Base-by-base conservation (phyloP, 1,140 invertebrate genomes). In the Drosophila littoralis region DNA sequence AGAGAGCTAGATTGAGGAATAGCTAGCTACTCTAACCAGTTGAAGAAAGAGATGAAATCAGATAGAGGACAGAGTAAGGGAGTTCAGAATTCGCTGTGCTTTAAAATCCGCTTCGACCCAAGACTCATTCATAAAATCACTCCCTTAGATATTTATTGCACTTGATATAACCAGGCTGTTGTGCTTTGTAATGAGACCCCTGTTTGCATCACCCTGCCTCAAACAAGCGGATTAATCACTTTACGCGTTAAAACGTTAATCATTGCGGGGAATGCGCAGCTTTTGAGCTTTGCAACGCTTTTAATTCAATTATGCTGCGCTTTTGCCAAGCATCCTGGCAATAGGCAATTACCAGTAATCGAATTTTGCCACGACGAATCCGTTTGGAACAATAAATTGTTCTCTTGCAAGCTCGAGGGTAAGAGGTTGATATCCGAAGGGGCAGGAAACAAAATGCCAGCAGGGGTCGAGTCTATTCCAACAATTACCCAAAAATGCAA, bases 381-480 rank as follows among this genome's bases (percentile, higher is more conserved):
- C 82, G 82, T 77, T 86, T 86, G 78, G 75, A 85, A 86, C 81
- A 85, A 85, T 85, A 86, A 86, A 85, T 86, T 86, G 73, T 70
- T 75, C 63, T 40, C 55, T 61, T 40, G 48, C 22, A 67, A 42
- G 58, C 51, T 45, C 45, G 10, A 33, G 22, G 22, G 22, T 28
- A 28, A 0, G 13, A 12, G 15, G 70, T n/a, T 13, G 10, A n/a
- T 12, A 9, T n/a, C 33, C 51, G 65, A 58, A 40, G 8, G 13
- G 43, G 43, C 13, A 7, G 15, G 54, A 17, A 36, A 15, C 61
- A 66, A 50, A 65, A 58, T 48, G 45, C 45, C 61, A 65, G 28
- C 15, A 28, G 22, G 42, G 40, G 32, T 54, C 48, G 35, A 54
- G 48, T 46, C 68, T 64, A 70, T 64, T 55, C 36, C n/a, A 48